Percentiles rank a stretch among this genome's conserved stretches.
These are phyloP conservation scores for Epinotia nisella DNA, from an alignment of 2,888 invertebrate genomes.

Conservation along the genomic window DNA sequence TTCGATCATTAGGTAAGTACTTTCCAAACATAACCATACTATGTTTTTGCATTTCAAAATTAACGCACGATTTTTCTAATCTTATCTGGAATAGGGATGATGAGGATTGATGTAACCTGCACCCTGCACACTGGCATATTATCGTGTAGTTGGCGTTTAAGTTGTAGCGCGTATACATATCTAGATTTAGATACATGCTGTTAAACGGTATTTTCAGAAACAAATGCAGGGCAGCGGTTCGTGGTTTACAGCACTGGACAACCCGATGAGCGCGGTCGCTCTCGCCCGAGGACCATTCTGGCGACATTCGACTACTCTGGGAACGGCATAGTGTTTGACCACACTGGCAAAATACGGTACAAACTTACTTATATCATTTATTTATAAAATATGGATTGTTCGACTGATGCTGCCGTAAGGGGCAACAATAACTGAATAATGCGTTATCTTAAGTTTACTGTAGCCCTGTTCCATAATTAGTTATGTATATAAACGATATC, in stretches of 20 bases:
- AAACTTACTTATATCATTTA: not conserved
- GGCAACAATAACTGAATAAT: not conserved
- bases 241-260: conserved; percentile 76
- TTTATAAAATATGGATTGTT: not conserved
- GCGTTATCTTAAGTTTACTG: too few relatives aligned
- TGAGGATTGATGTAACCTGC: too few relatives aligned
- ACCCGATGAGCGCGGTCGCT: conserved; percentile 68
- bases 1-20: too few relatives aligned
- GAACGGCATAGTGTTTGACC: conserved; percentile 78
- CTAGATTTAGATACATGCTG: not conserved
- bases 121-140: too few relatives aligned
- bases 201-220: conserved; percentile 57
- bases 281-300: conserved; percentile 68
- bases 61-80: too few relatives aligned
- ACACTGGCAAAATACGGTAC: conserved; percentile 75
- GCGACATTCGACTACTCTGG: conserved; percentile 77
- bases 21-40: too few relatives aligned
- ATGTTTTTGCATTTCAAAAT: too few relatives aligned
- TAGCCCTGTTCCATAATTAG: not conserved
- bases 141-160: not conserved
- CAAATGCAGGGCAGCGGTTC: conserved; percentile 72
- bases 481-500: not conserved
- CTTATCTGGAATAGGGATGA: too few relatives aligned
- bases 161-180: not conserved
- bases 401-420: not conserved